Percentiles rank a stretch among this genome's conserved stretches.
Evolutionary conservation across 2,888 invertebrate species (phyloP).

Genomic region (Drosophila greeni): DNA sequence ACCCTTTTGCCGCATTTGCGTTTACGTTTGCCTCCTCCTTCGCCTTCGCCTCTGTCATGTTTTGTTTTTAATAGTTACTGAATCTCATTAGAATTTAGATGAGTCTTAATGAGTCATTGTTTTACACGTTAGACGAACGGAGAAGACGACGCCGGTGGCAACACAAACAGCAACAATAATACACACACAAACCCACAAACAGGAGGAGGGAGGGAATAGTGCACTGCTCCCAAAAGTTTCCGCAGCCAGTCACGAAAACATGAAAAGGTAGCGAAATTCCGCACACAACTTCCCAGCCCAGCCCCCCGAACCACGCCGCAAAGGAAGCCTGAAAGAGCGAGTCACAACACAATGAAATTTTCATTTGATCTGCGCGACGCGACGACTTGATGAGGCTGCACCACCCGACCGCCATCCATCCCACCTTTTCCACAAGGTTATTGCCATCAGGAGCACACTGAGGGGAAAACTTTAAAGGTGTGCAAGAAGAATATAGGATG

Average conservation of each 20-base stretch:
- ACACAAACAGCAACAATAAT: constrained; percentile 26
- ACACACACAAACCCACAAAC: constrained; percentile 7
- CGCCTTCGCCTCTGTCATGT: constrained; percentile 51
- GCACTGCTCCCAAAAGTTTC: constrained; percentile 61
- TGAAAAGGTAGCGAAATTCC: constrained; percentile 58
- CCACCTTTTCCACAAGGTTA: constrained; percentile 29
- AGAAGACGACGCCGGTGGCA: constrained; percentile 20
- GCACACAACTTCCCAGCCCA: constrained; percentile 30
- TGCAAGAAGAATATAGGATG: neutral
- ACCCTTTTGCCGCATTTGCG: constrained; percentile 65
- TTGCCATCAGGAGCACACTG: constrained; percentile 31
- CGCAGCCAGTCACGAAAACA: constrained; percentile 48
- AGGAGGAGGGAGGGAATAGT: constrained; percentile 54
- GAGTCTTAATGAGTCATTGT: constrained; percentile 79
- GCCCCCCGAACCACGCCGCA: constrained; percentile 20
- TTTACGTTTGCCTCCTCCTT: constrained; percentile 51
- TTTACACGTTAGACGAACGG: constrained; percentile 72
- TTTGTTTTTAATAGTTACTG: constrained; percentile 77
- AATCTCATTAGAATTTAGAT: constrained; percentile 79
- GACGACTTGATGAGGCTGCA: constrained; percentile 59
- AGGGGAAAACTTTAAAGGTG: neutral
- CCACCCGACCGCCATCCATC: neutral
- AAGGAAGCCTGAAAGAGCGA: constrained; percentile 22
- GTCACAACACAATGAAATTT: constrained; percentile 75
- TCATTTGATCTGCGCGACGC: constrained; percentile 72